phyloP scores from a whole-genome alignment of 2,888 invertebrate genomes.

The Acrocyrtus sp. region DNA sequence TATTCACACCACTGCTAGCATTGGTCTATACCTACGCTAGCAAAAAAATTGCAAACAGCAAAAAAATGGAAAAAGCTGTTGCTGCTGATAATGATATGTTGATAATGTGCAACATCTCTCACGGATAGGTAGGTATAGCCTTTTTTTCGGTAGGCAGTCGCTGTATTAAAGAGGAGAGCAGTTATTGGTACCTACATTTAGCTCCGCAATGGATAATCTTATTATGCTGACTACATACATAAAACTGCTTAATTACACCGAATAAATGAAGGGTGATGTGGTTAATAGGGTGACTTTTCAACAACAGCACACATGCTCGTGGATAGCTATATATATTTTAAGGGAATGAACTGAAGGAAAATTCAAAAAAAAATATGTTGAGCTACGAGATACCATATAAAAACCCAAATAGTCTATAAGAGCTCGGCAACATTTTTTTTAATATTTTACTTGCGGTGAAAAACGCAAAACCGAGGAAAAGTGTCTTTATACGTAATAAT shows the following conservation, averaged over 20 bases:
- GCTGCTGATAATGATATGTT: constrained; percentile 29
- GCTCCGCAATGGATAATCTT: too few relatives aligned
- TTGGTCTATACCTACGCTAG: not conserved
- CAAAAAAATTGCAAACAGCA: not conserved
- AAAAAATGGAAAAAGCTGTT: not conserved
- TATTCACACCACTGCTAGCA: not conserved
- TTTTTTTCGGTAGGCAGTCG: not conserved
- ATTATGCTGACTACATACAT: constrained; percentile 20
- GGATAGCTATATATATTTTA: too few relatives aligned
- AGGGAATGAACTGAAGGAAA: too few relatives aligned
- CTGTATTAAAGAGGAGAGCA: not conserved
- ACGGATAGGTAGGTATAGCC: constrained; percentile 11
- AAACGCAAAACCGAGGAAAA: not conserved
- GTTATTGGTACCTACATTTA: too few relatives aligned
- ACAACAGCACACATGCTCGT: constrained; percentile 29
- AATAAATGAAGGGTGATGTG: constrained; percentile 46
- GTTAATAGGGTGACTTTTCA: constrained; percentile 48
- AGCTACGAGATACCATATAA: too few relatives aligned
- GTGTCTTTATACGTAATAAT: not conserved
- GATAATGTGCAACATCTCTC: constrained; percentile 54
- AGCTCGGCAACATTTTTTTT: too few relatives aligned
- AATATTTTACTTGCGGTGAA: too few relatives aligned
- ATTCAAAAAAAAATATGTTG: too few relatives aligned
- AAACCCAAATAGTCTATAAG: too few relatives aligned
- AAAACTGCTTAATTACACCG: constrained; percentile 34